Evolutionary conservation across 2,888 invertebrate species (phyloP).

Genomic region (Drosophila conformis): DNA sequence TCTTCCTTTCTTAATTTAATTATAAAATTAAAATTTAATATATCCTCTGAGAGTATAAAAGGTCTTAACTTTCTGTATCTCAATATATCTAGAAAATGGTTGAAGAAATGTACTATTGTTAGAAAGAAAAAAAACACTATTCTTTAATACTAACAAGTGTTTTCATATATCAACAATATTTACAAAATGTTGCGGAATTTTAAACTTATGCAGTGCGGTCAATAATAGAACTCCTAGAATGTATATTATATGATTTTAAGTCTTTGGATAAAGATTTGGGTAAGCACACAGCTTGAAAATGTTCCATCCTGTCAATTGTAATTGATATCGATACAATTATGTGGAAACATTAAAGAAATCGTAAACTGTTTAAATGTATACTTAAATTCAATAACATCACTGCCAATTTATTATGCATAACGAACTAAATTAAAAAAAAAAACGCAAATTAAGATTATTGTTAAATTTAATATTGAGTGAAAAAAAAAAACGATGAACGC

Average conservation of each 20-base stretch:
- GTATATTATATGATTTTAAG: background rate
- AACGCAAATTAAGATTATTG: background rate
- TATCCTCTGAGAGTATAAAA: background rate
- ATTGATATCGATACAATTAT: background rate
- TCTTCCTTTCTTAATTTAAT: background rate
- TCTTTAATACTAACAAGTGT: background rate
- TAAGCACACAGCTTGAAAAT: background rate
- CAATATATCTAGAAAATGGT: background rate
- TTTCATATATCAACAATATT: background rate
- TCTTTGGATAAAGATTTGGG: background rate
- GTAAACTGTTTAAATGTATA: background rate
- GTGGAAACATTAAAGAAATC: background rate
- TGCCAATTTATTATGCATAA: background rate
- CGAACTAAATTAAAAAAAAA: background rate
- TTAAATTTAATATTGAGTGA: slow-evolving; percentile 22
- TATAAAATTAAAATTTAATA: background rate
- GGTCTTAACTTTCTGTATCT: background rate
- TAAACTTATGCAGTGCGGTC: background rate
- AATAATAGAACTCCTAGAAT: background rate
- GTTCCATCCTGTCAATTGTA: background rate
- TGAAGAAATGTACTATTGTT: background rate
- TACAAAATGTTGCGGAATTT: background rate
- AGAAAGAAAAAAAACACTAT: background rate
- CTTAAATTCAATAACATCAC: background rate
- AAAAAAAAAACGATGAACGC: slow-evolving; percentile 35